Conservation (phyloP, 1,140 invertebrate species). For the Melitaea cinxia region DNA sequence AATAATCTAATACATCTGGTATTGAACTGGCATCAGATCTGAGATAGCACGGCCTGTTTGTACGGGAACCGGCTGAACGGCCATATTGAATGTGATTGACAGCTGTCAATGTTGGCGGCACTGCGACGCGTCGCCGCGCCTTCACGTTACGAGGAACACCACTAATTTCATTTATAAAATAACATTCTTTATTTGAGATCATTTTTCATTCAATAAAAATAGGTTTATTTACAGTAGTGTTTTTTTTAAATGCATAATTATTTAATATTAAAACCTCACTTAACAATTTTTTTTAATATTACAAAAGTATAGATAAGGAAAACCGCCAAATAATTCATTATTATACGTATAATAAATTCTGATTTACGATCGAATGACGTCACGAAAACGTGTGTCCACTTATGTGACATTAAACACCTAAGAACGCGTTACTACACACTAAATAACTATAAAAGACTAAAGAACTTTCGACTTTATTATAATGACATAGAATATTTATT, state of each 20-base stretch:
- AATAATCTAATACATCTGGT: slow-evolving; percentile 70
- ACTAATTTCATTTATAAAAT: slow-evolving; percentile 32
- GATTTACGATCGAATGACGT: slow-evolving; percentile 44
- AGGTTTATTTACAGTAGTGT: not conserved
- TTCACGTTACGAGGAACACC: slow-evolving; percentile 52
- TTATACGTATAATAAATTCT: slow-evolving; percentile 45
- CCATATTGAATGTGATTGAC: slow-evolving; percentile 81
- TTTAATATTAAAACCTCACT: not conserved
- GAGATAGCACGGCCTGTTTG: slow-evolving; percentile 62
- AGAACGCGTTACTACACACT: not conserved
- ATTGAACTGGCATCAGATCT: slow-evolving; percentile 63
- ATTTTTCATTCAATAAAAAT: slow-evolving; percentile 1
- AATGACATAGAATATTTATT: not conserved
- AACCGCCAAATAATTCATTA: slow-evolving; percentile 49
- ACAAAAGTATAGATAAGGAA: slow-evolving; percentile 37
- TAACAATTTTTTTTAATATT: slow-evolving; percentile 1
- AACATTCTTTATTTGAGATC: slow-evolving; percentile 27
- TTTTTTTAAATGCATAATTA: not conserved
- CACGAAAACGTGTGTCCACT: slow-evolving; percentile 32
- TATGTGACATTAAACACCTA: slow-evolving; percentile 25
- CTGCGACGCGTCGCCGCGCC: slow-evolving; percentile 72
- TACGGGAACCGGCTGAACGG: slow-evolving; percentile 66
- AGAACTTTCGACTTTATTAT: not conserved
- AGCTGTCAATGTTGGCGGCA: slow-evolving; percentile 80
- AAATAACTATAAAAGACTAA: not conserved